Evolutionary conservation across 2,797 vertebrate species (phyloP), one percentile per base, ranked within the genome.

Genomic region (Masticophis lateralis): DNA sequence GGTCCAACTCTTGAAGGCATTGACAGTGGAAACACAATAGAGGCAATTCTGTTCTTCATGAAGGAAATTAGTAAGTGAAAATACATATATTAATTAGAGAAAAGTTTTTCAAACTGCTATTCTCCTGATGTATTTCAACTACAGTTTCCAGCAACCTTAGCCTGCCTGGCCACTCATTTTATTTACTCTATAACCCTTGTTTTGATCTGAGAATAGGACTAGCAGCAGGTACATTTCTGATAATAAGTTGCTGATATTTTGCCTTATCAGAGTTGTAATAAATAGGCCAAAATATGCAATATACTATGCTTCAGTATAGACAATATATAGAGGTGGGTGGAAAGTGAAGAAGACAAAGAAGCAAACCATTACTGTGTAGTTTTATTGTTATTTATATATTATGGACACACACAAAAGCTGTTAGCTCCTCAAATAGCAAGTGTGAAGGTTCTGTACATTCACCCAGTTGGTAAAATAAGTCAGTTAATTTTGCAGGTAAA

Each of bases 401-500:
- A 94, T 79, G 97, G 97, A 97, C 96, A 92, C 87, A 96, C 93
- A 96, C 97, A 95, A 97, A 95, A 96, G 93, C 93, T 96, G 91
- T 96, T 95, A 91, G 93, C 97, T 92, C 96, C 94, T 97, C 97
- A 97, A 97, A 97, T 96, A 97, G 83, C 0, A 51, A 97, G 94
- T 97, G 97, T 97, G 97, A 97, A 97, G 95, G 93, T 97, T 97
- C 95, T 95, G 91, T 96, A 96, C 97, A 97, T 96, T 95, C 95
- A 96, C 92, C 95, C 95, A 96, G 96, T 98, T 98, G 98, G 97
- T 98, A 98, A 98, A 98, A 98, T 98, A 98, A 98, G 95, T 97
- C 98, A 98, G 96, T 97, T 98, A 98, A 98, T 98, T 97, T 98
- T 98, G 97, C 97, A 98, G 97, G 97, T 97, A 94, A 98, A 96